phyloP scores from a whole-genome alignment of 2,113 vertebrate species.

The Genyomyrus donnyi region DNA sequence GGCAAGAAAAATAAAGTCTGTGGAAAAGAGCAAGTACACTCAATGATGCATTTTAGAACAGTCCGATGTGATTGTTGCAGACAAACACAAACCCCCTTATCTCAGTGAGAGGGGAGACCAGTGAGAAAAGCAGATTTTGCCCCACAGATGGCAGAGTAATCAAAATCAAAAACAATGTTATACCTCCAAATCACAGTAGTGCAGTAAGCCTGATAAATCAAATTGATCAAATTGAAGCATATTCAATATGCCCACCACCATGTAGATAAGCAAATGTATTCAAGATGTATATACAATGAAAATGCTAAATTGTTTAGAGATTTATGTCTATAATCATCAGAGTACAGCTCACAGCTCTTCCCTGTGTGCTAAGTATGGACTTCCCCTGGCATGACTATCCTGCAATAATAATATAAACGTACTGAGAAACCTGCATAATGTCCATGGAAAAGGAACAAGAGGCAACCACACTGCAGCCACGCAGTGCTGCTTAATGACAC shows the following conservation, averaged over 20 bases:
- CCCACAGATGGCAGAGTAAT: neutral
- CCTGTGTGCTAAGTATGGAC: neutral
- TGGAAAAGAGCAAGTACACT: neutral
- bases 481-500: neutral
- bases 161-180: neutral
- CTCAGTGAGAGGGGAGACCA: neutral
- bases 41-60: neutral
- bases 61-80: neutral
- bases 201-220: neutral
- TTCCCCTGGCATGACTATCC: neutral
- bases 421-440: neutral
- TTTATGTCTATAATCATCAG: neutral
- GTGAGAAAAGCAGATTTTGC: neutral
- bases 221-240: neutral
- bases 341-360: neutral
- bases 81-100: neutral
- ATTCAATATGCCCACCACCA: neutral
- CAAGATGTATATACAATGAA: neutral
- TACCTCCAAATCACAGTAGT: neutral
- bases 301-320: neutral
- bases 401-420: neutral
- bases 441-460: too few species aligned
- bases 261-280: neutral
- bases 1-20: neutral
- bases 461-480: neutral